Evolutionary conservation across 2,113 vertebrate genomes (phyloP).

Genomic region (Peromyscus leucopus): DNA sequence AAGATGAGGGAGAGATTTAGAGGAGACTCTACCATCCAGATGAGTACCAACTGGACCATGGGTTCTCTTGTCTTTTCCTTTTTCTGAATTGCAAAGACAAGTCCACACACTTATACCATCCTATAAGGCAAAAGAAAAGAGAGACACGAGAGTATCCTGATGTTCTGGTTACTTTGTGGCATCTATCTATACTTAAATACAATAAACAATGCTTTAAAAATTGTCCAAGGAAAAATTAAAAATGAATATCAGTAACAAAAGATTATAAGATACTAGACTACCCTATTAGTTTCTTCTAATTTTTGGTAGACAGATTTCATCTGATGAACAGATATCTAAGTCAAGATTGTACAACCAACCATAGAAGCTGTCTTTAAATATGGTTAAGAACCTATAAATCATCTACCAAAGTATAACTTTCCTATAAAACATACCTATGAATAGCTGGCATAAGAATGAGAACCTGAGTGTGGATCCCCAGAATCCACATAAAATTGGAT

Average conservation of each 20-base stretch:
- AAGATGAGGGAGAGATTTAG: background rate
- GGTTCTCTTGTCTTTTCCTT: background rate
- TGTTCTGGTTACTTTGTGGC: too few species aligned
- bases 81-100: background rate
- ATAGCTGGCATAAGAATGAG: background rate
- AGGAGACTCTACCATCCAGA: background rate
- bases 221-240: background rate
- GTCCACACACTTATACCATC: background rate
- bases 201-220: background rate
- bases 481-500: too few species aligned
- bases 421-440: conserved; percentile 15
- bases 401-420: background rate
- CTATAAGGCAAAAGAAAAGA: background rate
- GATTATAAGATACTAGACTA: background rate
- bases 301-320: background rate
- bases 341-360: background rate
- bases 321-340: background rate
- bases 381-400: background rate
- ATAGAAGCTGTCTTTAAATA: background rate
- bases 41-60: background rate
- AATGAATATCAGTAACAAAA: background rate
- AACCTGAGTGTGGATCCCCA: background rate
- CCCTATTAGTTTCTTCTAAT: background rate
- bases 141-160: too few species aligned
- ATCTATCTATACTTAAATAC: too few species aligned